Evolutionary conservation across 2,888 invertebrate genomes (phyloP), one percentile per base, ranked within the genome.

Genomic region (Polia nebulosa): DNA sequence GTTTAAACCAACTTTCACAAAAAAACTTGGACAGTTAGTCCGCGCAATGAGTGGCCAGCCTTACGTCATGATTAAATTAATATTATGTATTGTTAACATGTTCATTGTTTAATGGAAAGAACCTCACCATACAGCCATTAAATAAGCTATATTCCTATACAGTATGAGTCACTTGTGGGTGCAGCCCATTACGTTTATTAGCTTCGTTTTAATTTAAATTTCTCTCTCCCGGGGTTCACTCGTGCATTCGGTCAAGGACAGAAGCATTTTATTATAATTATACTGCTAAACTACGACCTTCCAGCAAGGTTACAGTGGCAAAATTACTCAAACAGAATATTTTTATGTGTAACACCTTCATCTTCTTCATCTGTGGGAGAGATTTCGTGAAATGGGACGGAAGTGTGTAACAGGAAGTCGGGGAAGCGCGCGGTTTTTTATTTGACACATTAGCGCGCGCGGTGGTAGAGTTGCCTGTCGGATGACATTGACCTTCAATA

Each of bases 171-270:
- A 78, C 27, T 13, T 49, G 34, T 61, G 49, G 81, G 80, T 64
- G 64, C 47, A 62, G 36, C 32, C 72, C 76, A 78, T 76, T 78
- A 67, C 32, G 25, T 53, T 56, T 61, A 80, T 75, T 78, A 78
- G 57, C 36, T 49, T n/a, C 70, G 34, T 70, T 69, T 80, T 78
- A 80, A 80, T 67, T 72, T 65, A 55, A 67, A 78, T 75, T 29
- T 20, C 53, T 17, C 34, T 58, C 59, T 73, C 79, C 44, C 45
- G 47, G 27, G 75, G 53, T 47, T 27, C 27, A 69, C 25, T 58
- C 64, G 53, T 71, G 71, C 69, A 65, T 59, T 64, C 11, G n/a
- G 41, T 49, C 72, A 75, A 80, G 81, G 73, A 1, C 51, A 22
- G 1, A 1, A 45, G 34, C 45, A 29, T 27, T 27, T 49, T 49